Conservation (phyloP, 2,113 vertebrate species). For the Gallinago jamesoni region DNA sequence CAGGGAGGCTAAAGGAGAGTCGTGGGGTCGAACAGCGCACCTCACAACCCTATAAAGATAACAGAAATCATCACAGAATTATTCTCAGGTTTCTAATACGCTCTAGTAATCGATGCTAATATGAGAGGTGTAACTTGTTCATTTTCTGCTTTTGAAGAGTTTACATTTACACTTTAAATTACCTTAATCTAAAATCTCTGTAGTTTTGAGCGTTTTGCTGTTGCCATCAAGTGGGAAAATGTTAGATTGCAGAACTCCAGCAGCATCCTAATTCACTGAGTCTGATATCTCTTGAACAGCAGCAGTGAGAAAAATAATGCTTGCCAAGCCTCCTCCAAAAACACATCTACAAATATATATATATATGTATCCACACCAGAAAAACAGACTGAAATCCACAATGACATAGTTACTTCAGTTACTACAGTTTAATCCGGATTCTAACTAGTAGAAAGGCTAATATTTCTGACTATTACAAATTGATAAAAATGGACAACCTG, state of each 20-base stretch:
- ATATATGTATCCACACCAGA: background rate
- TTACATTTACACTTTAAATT: background rate
- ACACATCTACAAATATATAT: background rate
- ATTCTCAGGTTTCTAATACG: background rate
- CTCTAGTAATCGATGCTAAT: background rate
- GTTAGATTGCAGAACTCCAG: conserved; percentile 2
- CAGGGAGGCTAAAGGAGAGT: background rate
- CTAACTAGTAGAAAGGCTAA: background rate
- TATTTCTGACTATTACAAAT: background rate
- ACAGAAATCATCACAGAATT: background rate
- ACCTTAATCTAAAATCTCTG: fast-evolving
- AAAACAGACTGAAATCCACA: background rate
- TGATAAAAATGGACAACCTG: background rate
- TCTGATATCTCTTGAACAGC: background rate
- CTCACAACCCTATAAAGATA: background rate
- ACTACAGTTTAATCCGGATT: background rate
- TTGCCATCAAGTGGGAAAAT: conserved; percentile 70
- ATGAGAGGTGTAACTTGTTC: background rate
- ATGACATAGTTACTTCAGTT: background rate
- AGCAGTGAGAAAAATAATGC: background rate
- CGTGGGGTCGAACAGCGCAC: fast-evolving
- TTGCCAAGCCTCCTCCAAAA: background rate
- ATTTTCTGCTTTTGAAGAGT: background rate
- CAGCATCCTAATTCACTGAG: background rate
- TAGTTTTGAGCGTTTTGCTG: conserved; percentile 12